Percentiles rank a stretch among this genome's conserved stretches.
Evolutionary conservation across 1,140 invertebrate species (phyloP).

Genomic region (Metopolophium dirhodum): DNA sequence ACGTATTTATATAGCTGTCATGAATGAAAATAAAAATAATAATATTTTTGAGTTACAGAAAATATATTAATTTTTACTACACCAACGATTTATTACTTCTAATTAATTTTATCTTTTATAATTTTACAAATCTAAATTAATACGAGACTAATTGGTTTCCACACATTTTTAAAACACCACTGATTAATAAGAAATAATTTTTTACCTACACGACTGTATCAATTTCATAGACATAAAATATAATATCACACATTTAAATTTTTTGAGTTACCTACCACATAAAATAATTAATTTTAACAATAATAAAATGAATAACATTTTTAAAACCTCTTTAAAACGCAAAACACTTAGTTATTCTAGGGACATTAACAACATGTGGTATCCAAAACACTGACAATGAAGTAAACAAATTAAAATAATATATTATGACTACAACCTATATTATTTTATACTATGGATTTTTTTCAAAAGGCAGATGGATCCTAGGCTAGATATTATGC

Average conservation of each 20-base stretch:
- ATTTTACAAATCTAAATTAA: not conserved
- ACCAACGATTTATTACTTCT: too few species aligned
- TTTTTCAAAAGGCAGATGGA: too few species aligned
- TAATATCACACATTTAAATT: not conserved
- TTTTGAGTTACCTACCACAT: too few species aligned
- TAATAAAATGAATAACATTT: not conserved
- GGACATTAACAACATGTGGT: too few species aligned
- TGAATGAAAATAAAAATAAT: too few species aligned
- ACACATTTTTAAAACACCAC: too few species aligned
- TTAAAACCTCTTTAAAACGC: not conserved
- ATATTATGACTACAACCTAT: not conserved
- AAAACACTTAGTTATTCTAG: too few species aligned
- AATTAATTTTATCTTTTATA: not conserved
- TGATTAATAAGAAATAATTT: not conserved
- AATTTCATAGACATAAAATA: not conserved
- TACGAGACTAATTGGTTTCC: too few species aligned
- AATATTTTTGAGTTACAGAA: not conserved
- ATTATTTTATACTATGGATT: too few species aligned
- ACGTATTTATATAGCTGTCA: too few species aligned
- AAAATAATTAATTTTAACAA: not conserved
- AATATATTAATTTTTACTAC: too few species aligned
- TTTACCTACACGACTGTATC: not conserved
- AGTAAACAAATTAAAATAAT: not conserved
- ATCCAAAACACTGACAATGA: not conserved
- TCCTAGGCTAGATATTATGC: not conserved